Base-by-base conservation (phyloP, 2,797 vertebrate genomes). In the Holocentrus rufus region DNA sequence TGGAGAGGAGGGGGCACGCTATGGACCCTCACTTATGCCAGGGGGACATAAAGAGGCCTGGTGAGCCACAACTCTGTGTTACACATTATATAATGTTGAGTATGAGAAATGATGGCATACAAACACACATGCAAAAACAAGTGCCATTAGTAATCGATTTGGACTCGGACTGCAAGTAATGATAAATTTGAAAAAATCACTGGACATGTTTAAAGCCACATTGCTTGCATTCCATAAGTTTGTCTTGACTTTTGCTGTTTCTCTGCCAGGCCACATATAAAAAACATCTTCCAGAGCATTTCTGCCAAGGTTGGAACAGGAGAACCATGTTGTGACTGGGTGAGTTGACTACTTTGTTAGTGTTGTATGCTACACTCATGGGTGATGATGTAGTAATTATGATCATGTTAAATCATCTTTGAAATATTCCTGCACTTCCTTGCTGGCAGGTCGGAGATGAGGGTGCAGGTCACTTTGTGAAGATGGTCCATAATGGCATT, bases 401-500 rank as follows among this genome's bases (percentile, higher is more conserved):
- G 27, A 1, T 60, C 1, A 25, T 42, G 27, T 52, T 1, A 18
- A 46, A 47, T 66, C 10, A 8, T 27, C 25, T 74, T 25, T 52
- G 13, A 27, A 54, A 22, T 23, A 17, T 59, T 42, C 20, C 22
- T 68, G 14, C 36, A 36, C 54, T 31, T 44, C 4, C 5, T 72
- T 77, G 57, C 62, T 11, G 63, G 5, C 86, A 99, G 98, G 98
- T 99, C n/a, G 98, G 98, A 20, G 97, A 98, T 0, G 97, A 99
- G 80, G 98, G 98, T 0, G 94, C 98, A 0, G 98, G 98, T 0
- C 98, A 99, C 87, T 99, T 98, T 30, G 98, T 99, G 78, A 99
- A 99, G 94, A 99, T 99, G 98, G 98, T 99, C 53, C 98, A 99
- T 85, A 99, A 99, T 0, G 98, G 98, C 25, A 99, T 99, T 0